A percentile compares a stretch with the other conserved stretches of the same genome.
phyloP scores from a whole-genome alignment of 1,140 invertebrate genomes.

The Panagrolaimus sp. region DNA sequence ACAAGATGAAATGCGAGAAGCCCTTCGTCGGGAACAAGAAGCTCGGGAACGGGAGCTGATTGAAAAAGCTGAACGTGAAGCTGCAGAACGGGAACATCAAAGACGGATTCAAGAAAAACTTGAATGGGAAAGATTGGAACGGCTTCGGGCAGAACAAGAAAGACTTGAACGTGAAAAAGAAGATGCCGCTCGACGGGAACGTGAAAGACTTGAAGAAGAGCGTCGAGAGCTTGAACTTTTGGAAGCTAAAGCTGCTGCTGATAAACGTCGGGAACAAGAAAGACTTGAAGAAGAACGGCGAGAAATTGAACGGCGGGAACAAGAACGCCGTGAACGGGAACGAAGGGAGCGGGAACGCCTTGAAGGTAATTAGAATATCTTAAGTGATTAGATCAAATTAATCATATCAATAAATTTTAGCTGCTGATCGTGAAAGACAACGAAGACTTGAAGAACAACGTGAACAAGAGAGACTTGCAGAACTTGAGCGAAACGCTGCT shows the following conservation, averaged over 20 bases:
- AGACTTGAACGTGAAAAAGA: slow-evolving; percentile 43
- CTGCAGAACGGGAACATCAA: slow-evolving; percentile 37
- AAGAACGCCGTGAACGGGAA: slow-evolving; percentile 36
- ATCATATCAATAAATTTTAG: slow-evolving; percentile 19
- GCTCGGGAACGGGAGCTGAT: slow-evolving; percentile 38
- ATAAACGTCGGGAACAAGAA: slow-evolving; percentile 45
- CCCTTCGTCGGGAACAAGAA: slow-evolving; percentile 29
- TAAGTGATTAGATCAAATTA: too few species aligned
- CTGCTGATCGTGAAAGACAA: slow-evolving; percentile 34
- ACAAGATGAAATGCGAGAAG: slow-evolving; percentile 38
- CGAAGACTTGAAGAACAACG: slow-evolving; percentile 34
- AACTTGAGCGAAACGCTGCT: slow-evolving; percentile 43
- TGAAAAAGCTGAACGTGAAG: slow-evolving; percentile 24
- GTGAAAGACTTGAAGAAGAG: slow-evolving; percentile 51
- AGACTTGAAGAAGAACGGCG: slow-evolving; percentile 38
- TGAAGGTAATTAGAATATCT: too few species aligned
- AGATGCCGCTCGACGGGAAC: slow-evolving; percentile 36
- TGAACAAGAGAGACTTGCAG: slow-evolving; percentile 39
- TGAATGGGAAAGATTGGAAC: slow-evolving; percentile 36
- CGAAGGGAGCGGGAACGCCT: slow-evolving; percentile 44
- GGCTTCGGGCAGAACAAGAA: slow-evolving; percentile 49
- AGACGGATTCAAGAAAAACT: slow-evolving; percentile 21
- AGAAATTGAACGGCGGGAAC: slow-evolving; percentile 41
- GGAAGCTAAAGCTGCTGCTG: slow-evolving; percentile 29
- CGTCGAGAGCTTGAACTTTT: slow-evolving; percentile 45